These are phyloP conservation scores for Melikaiella ostensackeni DNA, from an alignment of 2,888 invertebrate genomes.

Conservation along the genomic window DNA sequence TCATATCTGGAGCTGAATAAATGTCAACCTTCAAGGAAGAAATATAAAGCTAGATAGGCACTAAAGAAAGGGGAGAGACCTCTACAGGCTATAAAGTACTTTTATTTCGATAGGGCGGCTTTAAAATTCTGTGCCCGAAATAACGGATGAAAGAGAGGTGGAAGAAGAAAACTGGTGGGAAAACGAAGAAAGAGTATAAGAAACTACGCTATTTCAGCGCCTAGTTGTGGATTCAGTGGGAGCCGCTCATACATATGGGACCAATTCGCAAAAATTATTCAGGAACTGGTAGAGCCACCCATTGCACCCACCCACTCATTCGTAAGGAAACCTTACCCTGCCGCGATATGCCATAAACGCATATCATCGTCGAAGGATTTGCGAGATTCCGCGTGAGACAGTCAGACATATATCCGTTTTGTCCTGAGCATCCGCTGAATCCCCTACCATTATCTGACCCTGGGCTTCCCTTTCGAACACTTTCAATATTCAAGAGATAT, in stretches of 20 bases:
- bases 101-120: slow-evolving; percentile 68
- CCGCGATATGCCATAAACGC: slow-evolving; percentile 58
- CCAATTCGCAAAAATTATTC: slow-evolving; percentile 61
- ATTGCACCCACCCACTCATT: slow-evolving; percentile 50
- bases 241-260: slow-evolving; percentile 58
- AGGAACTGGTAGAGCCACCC: slow-evolving; percentile 44
- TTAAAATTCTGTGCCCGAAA: slow-evolving; percentile 68
- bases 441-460: slow-evolving; percentile 51
- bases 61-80: slow-evolving; percentile 14
- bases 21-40: not conserved
- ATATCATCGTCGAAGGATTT: slow-evolving; percentile 62
- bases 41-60: slow-evolving; percentile 15
- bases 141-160: slow-evolving; percentile 49
- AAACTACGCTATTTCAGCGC: slow-evolving; percentile 52
- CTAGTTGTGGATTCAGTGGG: slow-evolving; percentile 57
- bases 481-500: slow-evolving; percentile 40
- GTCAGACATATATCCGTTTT: slow-evolving; percentile 51
- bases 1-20: slow-evolving; percentile 4
- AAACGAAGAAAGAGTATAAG: slow-evolving; percentile 54
- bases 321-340: slow-evolving; percentile 50
- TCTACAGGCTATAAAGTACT: slow-evolving; percentile 66
- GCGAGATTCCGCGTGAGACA: slow-evolving; percentile 54
- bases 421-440: slow-evolving; percentile 45
- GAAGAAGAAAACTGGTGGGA: slow-evolving; percentile 49
- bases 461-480: not conserved